Percentiles rank a stretch among this genome's conserved stretches.
Conservation (phyloP, 35 echinoderm and acorn worm species). For the Apostichopus parvimensis region DNA sequence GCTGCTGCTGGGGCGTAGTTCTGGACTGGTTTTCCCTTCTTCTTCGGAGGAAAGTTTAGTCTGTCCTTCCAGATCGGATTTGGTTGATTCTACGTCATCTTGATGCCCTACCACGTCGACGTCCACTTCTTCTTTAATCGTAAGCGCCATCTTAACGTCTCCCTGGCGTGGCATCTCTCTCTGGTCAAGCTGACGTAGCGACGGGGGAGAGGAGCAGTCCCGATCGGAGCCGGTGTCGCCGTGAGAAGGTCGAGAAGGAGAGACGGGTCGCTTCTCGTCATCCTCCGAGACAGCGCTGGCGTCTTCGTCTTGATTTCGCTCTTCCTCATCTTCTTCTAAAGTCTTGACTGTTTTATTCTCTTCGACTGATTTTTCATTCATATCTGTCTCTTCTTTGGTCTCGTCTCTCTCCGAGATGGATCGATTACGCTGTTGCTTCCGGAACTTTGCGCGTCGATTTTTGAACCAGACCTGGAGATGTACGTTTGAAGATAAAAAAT, state of each 20-base stretch:
- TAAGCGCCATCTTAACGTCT: conserved; percentile 13
- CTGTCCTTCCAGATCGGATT: conserved; percentile 3
- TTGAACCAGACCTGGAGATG: conserved; percentile 97
- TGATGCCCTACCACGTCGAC: conserved; percentile 54
- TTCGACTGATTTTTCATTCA: conserved; percentile 40
- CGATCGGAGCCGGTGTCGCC: background rate
- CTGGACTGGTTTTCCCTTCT: conserved; percentile 6
- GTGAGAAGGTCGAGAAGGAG: conserved; percentile 1
- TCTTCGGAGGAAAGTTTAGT: background rate
- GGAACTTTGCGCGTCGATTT: conserved; percentile 95
- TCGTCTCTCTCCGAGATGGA: conserved; percentile 71
- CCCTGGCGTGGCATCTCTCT: background rate
- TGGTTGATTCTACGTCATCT: conserved; percentile 46
- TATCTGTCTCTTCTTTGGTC: conserved; percentile 30
- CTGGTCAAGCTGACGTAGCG: background rate
- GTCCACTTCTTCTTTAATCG: conserved; percentile 38
- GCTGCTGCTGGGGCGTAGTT: background rate
- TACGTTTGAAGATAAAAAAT: too few relatives aligned
- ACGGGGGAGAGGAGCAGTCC: background rate
- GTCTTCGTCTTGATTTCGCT: background rate
- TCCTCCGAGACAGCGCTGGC: conserved; percentile 43
- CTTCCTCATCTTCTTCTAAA: conserved; percentile 39
- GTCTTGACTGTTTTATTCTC: conserved; percentile 44
- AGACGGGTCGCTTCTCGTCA: conserved; percentile 15
- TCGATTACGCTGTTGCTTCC: conserved; percentile 95